These are phyloP conservation scores for Channa argus DNA, from an alignment of 2,113 vertebrate genomes.

Conservation along the genomic window DNA sequence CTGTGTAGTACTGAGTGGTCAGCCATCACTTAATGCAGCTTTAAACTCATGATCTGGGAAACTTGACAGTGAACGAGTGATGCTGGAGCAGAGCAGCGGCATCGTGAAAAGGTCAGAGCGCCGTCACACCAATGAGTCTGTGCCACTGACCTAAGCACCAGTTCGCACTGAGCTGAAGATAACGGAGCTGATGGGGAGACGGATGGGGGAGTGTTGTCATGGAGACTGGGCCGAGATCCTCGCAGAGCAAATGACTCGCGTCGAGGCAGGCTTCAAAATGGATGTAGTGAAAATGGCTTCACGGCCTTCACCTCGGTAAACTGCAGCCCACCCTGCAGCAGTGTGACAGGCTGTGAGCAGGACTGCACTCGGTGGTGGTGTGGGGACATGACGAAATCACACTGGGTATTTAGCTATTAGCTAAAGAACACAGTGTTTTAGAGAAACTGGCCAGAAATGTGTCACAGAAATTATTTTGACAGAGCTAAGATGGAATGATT, in stretches of 20 bases:
- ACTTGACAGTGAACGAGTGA: no score
- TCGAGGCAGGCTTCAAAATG: slow-evolving; percentile 37
- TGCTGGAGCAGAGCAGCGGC: no score
- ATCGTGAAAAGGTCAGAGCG: slow-evolving; percentile 31
- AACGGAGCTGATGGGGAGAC: slow-evolving; percentile 42
- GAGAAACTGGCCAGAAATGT: no score
- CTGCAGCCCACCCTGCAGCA: slow-evolving; percentile 29
- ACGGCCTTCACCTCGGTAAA: background rate
- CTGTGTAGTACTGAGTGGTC: no score
- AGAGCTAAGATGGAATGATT: no score
- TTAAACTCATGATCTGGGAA: no score
- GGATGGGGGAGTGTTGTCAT: slow-evolving; percentile 66
- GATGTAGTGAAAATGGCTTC: slow-evolving; percentile 43
- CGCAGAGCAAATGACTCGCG: slow-evolving; percentile 50
- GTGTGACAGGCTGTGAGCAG: background rate
- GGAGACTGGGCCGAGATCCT: slow-evolving; percentile 60
- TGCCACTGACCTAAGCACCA: slow-evolving; percentile 34
- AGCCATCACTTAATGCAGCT: no score
- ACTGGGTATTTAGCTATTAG: no score
- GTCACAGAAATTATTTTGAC: no score
- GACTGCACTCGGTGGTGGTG: background rate
- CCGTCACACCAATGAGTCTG: background rate
- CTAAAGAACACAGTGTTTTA: no score
- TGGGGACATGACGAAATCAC: background rate
- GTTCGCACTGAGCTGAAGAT: slow-evolving; percentile 20